Evolutionary conservation across 2,888 invertebrate genomes (phyloP).

Genomic region (Drosophila robusta): DNA sequence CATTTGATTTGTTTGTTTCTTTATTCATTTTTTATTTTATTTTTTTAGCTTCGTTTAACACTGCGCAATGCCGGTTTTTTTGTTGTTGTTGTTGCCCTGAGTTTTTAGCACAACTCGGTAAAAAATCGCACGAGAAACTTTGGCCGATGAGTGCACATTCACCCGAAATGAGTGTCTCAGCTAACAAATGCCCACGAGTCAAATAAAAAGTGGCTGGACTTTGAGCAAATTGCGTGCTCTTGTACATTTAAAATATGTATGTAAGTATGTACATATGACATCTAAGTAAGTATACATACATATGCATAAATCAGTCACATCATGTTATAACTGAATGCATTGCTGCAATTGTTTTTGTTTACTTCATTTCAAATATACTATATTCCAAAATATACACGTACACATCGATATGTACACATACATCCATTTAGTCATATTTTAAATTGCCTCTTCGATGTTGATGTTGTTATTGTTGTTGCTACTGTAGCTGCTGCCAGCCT

Average conservation of each 20-base stretch:
- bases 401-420: neutral
- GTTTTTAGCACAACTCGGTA: slow-evolving; percentile 16
- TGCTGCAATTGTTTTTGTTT: slow-evolving; percentile 29
- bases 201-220: slow-evolving; percentile 44
- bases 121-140: slow-evolving; percentile 32
- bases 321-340: slow-evolving; percentile 9
- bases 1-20: slow-evolving; percentile 12
- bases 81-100: slow-evolving; percentile 12
- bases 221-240: slow-evolving; percentile 38
- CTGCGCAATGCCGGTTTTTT: slow-evolving; percentile 41
- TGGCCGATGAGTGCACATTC: slow-evolving; percentile 41
- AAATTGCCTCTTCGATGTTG: slow-evolving; percentile 22
- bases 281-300: neutral
- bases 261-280: slow-evolving; percentile 8
- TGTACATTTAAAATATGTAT: slow-evolving; percentile 15
- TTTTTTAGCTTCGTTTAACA: slow-evolving; percentile 27
- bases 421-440: slow-evolving; percentile 23
- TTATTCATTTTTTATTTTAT: slow-evolving; percentile 1
- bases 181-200: slow-evolving; percentile 44
- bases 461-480: slow-evolving; percentile 34
- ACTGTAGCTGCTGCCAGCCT: slow-evolving; percentile 27
- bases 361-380: slow-evolving; percentile 15
- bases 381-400: neutral
- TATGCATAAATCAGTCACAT: slow-evolving; percentile 24
- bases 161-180: slow-evolving; percentile 13